Evolutionary conservation across 2,888 invertebrate genomes (phyloP).

Genomic region (Tortricodes alternella): DNA sequence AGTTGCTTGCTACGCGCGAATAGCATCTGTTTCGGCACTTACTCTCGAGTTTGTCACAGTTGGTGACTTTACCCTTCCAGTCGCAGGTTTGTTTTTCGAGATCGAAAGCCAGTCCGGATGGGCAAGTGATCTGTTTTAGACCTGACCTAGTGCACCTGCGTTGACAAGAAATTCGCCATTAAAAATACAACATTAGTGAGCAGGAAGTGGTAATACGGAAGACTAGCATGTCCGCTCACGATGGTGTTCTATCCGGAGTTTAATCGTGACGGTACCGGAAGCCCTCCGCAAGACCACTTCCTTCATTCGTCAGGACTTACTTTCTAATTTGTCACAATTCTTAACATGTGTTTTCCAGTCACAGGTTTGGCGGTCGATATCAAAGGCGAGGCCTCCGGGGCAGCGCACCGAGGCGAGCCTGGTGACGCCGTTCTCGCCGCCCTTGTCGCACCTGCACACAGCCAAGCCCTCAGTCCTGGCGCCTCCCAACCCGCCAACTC

Average conservation of each 20-base stretch:
- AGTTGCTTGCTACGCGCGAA: conserved; percentile 76
- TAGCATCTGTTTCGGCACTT: conserved; percentile 85
- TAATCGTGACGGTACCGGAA: conserved; percentile 54
- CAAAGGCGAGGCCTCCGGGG: conserved; percentile 95
- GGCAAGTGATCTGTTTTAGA: conserved; percentile 98
- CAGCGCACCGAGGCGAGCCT: conserved; percentile 95
- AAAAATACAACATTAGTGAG: conserved; percentile 58
- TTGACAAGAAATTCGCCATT: conserved; percentile 81
- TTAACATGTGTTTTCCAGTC: conserved; percentile 98
- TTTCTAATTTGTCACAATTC: conserved; percentile 96
- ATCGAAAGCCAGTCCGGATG: conserved; percentile 98
- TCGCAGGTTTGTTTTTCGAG: conserved; percentile 99
- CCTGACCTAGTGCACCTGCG: conserved; percentile 96
- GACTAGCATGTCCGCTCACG: conserved; percentile 53
- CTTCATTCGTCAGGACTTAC: conserved; percentile 86
- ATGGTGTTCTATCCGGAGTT: conserved; percentile 41
- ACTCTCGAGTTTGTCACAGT: conserved; percentile 98
- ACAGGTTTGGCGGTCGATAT: conserved; percentile 96
- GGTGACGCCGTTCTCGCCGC: conserved; percentile 92
- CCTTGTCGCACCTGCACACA: conserved; percentile 94
- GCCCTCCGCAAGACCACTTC: conserved; percentile 76
- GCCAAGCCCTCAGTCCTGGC: conserved; percentile 58
- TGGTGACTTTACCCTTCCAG: conserved; percentile 99
- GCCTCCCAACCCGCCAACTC: conserved; percentile 15
- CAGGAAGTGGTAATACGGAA: conserved; percentile 74